A percentile compares a stretch with the other conserved stretches of the same genome.
These are phyloP conservation scores for Labia minor DNA, from an alignment of 2,888 invertebrate species.

Conservation along the genomic window DNA sequence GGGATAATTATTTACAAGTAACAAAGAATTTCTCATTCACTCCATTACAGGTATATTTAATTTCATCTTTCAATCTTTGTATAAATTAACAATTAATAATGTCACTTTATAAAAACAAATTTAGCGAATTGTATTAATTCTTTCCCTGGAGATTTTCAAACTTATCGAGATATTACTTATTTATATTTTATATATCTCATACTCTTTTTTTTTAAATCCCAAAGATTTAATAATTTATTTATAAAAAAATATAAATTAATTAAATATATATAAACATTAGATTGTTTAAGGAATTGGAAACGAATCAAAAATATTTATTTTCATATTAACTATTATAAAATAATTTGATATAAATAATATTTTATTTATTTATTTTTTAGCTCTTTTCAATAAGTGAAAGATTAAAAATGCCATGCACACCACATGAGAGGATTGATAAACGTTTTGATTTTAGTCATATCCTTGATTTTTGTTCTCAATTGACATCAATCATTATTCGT, in stretches of 20 bases:
- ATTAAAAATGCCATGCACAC: conserved; percentile 74
- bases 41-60: conserved; percentile 57
- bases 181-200: too few species aligned
- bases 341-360: neutral
- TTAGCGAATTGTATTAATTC: too few species aligned
- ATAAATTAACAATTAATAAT: too few species aligned
- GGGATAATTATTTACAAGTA: conserved; percentile 54
- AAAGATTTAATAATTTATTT: too few species aligned
- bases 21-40: conserved; percentile 56
- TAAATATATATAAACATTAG: neutral
- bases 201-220: too few species aligned
- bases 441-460: conserved; percentile 84
- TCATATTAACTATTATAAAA: too few species aligned
- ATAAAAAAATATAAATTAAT: neutral
- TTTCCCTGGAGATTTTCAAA: too few species aligned
- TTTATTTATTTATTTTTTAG: conserved; percentile 42
- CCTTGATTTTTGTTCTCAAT: conserved; percentile 72
- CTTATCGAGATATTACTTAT: too few species aligned
- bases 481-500: conserved; percentile 54
- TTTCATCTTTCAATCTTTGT: neutral
- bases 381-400: conserved; percentile 82
- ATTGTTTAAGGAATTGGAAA: neutral
- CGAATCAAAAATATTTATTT: too few species aligned
- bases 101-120: neutral
- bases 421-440: conserved; percentile 62